Conservation (phyloP, 2,113 vertebrate genomes). For the Podarcis cretensis region DNA sequence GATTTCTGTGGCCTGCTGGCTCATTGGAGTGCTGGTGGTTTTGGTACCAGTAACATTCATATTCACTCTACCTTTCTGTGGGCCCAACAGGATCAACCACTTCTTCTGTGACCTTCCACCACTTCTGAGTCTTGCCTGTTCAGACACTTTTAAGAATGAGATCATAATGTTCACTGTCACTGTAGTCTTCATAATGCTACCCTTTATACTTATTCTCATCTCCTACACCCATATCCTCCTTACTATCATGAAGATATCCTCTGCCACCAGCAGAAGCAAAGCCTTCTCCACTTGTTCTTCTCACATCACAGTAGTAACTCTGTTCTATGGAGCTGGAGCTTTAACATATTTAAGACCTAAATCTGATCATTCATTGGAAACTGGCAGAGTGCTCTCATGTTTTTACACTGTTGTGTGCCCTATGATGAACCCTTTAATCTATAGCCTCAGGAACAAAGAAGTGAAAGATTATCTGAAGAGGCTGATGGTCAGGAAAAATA, state of each 20-base stretch:
- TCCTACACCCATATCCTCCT: slow-evolving; percentile 59
- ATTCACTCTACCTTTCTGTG: slow-evolving; percentile 7
- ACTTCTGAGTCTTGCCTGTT: not conserved
- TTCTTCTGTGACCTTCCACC: not conserved
- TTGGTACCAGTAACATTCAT: not conserved
- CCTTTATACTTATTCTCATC: slow-evolving; percentile 40
- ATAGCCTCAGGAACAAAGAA: slow-evolving; percentile 65
- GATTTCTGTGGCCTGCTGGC: not conserved
- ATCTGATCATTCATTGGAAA: slow-evolving; percentile 27
- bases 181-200: slow-evolving; percentile 26
- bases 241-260: slow-evolving; percentile 50
- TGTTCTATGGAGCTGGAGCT: slow-evolving; percentile 64
- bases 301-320: slow-evolving; percentile 59
- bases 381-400: slow-evolving; percentile 56
- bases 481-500: not conserved
- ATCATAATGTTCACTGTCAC: not conserved
- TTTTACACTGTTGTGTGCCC: slow-evolving; percentile 59
- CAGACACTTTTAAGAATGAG: not conserved
- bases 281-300: slow-evolving; percentile 67
- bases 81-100: not conserved
- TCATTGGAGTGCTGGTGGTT: not conserved
- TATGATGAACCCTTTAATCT: slow-evolving; percentile 66
- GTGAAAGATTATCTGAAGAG: slow-evolving; percentile 40
- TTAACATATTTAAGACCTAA: slow-evolving; percentile 54
- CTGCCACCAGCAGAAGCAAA: slow-evolving; percentile 44